Evolutionary conservation across 2,888 invertebrate species (phyloP).

Genomic region (Siphlonurus alternatus): DNA sequence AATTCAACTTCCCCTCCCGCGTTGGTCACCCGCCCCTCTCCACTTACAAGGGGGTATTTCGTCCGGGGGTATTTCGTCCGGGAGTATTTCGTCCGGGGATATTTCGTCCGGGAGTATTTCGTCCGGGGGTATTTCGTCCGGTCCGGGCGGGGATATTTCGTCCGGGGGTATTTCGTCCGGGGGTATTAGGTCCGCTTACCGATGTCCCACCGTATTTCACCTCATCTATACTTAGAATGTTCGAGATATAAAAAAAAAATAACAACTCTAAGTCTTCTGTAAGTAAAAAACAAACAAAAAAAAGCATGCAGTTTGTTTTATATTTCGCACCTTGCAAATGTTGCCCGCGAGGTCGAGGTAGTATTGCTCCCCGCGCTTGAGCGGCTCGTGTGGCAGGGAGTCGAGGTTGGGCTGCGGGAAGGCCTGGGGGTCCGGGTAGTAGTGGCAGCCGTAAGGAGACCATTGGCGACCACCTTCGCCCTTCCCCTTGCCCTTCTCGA

Average conservation of each 20-base stretch:
- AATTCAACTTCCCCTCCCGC: no score
- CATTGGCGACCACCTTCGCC: conserved; percentile 31
- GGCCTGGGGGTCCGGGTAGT: conserved; percentile 68
- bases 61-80: no score
- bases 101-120: no score
- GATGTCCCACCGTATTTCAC: no score
- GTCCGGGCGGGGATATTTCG: no score
- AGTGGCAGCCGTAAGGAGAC: conserved; percentile 87
- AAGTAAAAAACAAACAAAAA: background rate
- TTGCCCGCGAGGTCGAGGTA: conserved; percentile 89
- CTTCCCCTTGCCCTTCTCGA: conserved; percentile 23
- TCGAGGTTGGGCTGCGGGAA: conserved; percentile 75
- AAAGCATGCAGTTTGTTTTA: background rate
- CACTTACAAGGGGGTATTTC: no score
- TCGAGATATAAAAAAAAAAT: conserved; percentile 3
- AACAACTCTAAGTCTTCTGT: background rate
- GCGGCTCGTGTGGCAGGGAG: conserved; percentile 69
- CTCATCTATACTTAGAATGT: no score
- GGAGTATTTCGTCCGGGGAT: no score
- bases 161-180: no score
- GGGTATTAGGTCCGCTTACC: no score
- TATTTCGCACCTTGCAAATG: conserved; percentile 50
- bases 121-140: no score
- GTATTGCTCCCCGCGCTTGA: conserved; percentile 81
- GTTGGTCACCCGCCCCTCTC: no score